These are phyloP conservation scores for Eristalis intricaria DNA, from an alignment of 2,888 invertebrate species.

Conservation along the genomic window DNA sequence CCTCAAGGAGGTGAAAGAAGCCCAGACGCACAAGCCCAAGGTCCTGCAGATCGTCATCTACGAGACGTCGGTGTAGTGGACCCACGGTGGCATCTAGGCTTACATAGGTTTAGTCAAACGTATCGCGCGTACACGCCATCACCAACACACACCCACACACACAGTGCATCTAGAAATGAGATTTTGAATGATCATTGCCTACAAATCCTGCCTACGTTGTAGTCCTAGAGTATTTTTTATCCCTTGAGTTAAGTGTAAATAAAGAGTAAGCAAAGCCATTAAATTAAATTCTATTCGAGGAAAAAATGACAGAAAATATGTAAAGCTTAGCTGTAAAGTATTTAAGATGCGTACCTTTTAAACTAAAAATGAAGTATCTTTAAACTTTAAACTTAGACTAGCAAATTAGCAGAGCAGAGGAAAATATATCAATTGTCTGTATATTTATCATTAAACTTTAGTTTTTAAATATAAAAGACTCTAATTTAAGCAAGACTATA, in stretches of 20 bases:
- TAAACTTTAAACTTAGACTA: slow-evolving; percentile 20
- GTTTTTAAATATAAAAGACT: slow-evolving; percentile 72
- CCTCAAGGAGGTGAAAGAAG: slow-evolving; percentile 86
- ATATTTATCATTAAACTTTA: slow-evolving; percentile 49
- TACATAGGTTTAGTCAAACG: slow-evolving; percentile 17
- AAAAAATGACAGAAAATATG: slow-evolving; percentile 58
- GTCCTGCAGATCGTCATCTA: slow-evolving; percentile 93
- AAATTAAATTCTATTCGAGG: slow-evolving; percentile 10
- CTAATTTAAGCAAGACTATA: slow-evolving; percentile 52
- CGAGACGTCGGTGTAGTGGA: slow-evolving; percentile 89
- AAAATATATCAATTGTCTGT: slow-evolving; percentile 33
- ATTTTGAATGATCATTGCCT: slow-evolving; percentile 54
- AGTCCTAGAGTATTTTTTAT: slow-evolving; percentile 6
- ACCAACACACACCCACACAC: slow-evolving; percentile 14
- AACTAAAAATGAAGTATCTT: slow-evolving; percentile 7
- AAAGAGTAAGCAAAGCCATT: background rate
- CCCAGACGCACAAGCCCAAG: slow-evolving; percentile 81
- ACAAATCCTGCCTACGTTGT: slow-evolving; percentile 64
- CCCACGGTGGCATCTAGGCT: slow-evolving; percentile 17
- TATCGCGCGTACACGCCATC: slow-evolving; percentile 13
- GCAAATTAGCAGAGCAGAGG: background rate
- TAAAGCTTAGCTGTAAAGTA: slow-evolving; percentile 55
- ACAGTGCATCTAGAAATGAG: slow-evolving; percentile 22
- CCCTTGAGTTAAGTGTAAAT: slow-evolving; percentile 34
- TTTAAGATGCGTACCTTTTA: slow-evolving; percentile 24